Base-by-base conservation (phyloP, 1,140 invertebrate genomes). In the Steinernema khuongi region DNA sequence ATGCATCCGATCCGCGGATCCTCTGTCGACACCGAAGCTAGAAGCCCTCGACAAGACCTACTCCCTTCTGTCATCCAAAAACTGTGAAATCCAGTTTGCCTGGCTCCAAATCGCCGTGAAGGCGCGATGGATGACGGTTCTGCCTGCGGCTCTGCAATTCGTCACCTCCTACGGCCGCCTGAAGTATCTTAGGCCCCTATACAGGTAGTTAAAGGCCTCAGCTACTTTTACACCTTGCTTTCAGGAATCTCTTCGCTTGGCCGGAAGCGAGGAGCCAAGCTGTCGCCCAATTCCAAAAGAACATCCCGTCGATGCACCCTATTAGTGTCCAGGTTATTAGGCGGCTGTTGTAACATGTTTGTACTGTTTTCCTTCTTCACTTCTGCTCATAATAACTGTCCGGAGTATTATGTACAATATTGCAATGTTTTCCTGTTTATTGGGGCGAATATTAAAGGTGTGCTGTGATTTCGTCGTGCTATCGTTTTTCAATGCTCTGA, bases 141-240 rank as follows among this genome's bases (percentile, higher is more conserved):
- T 95, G 30, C 83, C 88, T 0, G 77, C 81, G 1, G 90, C 90
- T 11, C 87, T 95, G 22, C 81, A 89, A 1, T 94, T 94, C 88
- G 89, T 92, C 1, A 92, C 90, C 73, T 88, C 89, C 26, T 90
- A 93, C 82, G 93, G 93, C 69, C 89, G 94, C 74, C 93, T 95
- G 91, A 95, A 95, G 84, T 96, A 90, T 88, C 90, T 92, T 0
- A 88, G 92, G 60, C 93, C 93, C 18, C 88, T 95, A 60, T 94
- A 93, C 85, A 88, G 86, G 88, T 89, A 80, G 79, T 71, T 70
- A 41, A 41, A 11, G 7, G 36, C 36, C n/a, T 11, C 36, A 41
- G n/a, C 36, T n/a, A 11, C 26, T 60, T 26, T 60, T 7, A 60
- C 50, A 69, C 28, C 26, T 41, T 33, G 7, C 17, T 71, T 70